Percentiles rank a stretch among this genome's conserved stretches.
Conservation (phyloP, 2,113 vertebrate genomes). For the Chloebia gouldiae region DNA sequence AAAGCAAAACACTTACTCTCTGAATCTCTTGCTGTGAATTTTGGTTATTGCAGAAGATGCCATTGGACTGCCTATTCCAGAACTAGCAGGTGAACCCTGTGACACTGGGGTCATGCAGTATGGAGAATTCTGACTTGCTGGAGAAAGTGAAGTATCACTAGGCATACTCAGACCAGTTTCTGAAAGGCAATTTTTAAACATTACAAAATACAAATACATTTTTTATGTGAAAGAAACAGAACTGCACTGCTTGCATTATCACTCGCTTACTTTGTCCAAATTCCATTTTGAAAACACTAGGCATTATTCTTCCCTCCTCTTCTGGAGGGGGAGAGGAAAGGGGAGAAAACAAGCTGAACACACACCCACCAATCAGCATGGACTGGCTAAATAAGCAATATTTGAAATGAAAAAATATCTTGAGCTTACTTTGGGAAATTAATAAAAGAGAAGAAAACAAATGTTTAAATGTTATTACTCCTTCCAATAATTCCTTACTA, state of each 20-base stretch:
- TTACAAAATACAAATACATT: background rate
- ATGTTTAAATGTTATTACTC: background rate
- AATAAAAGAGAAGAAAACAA: background rate
- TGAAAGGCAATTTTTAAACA: constrained; percentile 40
- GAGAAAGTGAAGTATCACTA: constrained; percentile 93
- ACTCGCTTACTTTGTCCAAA: background rate
- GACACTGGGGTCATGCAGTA: constrained; percentile 99
- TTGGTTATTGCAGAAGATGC: constrained; percentile 95
- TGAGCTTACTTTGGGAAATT: background rate
- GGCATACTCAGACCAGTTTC: constrained; percentile 89
- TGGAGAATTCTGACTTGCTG: constrained; percentile 96
- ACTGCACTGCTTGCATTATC: background rate
- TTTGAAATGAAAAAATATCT: background rate
- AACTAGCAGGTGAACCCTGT: constrained; percentile 94
- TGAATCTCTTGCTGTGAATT: constrained; percentile 97
- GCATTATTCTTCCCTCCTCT: background rate
- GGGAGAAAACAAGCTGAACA: background rate
- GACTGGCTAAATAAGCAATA: background rate
- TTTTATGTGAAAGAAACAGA: background rate
- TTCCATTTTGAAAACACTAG: background rate
- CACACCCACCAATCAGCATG: background rate
- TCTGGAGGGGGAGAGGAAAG: background rate
- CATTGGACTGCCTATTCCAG: constrained; percentile 97
- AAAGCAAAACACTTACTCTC: constrained; percentile 85
- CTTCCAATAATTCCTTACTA: background rate